Conservation (phyloP, 2,113 vertebrate genomes). For the Benitochromis conjunctus region DNA sequence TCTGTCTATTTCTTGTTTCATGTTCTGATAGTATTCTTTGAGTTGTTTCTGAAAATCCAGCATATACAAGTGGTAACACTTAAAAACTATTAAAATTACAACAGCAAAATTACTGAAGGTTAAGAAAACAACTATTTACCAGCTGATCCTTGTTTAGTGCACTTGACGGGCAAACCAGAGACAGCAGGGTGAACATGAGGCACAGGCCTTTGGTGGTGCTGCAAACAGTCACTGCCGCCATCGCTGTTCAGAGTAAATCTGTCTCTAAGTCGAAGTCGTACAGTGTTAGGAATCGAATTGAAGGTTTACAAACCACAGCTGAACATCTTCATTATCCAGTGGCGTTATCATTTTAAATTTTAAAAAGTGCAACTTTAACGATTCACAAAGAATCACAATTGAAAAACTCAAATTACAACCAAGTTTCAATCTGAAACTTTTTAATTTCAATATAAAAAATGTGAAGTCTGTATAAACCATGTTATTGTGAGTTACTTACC, state of each 20-base stretch:
- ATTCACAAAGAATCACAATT: neutral
- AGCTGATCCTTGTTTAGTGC: neutral
- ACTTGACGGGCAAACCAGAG: neutral
- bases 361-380: fast-evolving
- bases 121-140: neutral
- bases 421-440: neutral
- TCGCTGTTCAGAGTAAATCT: neutral
- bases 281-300: neutral
- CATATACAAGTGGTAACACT: neutral
- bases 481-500: neutral
- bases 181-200: neutral
- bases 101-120: neutral
- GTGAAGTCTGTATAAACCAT: neutral
- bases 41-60: neutral
- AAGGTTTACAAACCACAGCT: neutral
- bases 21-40: neutral
- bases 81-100: neutral
- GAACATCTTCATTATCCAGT: neutral
- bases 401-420: too few relatives aligned
- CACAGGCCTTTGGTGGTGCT: neutral
- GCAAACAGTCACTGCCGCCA: neutral
- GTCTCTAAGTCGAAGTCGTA: neutral
- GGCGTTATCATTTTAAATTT: neutral
- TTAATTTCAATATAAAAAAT: neutral
- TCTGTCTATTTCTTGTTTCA: fast-evolving